Evolutionary conservation across 2,888 invertebrate species (phyloP).

Genomic region (Apamea crenata): DNA sequence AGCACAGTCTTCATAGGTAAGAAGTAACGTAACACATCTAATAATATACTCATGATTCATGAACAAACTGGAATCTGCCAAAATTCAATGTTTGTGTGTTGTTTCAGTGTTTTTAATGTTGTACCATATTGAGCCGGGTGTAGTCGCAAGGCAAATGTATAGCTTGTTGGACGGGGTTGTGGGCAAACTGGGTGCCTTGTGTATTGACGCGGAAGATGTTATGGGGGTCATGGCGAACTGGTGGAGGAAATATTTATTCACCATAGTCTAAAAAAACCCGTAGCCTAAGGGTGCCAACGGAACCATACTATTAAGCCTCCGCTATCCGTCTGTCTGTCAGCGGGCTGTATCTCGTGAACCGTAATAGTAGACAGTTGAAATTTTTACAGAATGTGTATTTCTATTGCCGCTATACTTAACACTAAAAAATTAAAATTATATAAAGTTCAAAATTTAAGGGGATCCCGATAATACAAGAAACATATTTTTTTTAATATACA

Average conservation of each 20-base stretch:
- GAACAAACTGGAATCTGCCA: not conserved
- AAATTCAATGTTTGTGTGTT: no score
- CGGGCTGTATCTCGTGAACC: not conserved
- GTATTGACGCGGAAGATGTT: constrained; percentile 28
- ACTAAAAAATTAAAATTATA: not conserved
- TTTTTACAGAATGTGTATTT: no score
- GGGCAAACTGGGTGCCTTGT: constrained; percentile 7
- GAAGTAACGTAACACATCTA: not conserved
- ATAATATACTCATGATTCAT: constrained; percentile 1
- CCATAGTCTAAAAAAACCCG: not conserved
- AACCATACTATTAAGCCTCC: not conserved
- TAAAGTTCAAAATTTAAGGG: not conserved
- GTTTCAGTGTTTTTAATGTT: no score
- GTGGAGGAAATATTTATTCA: not conserved
- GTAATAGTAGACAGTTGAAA: not conserved
- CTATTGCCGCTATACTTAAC: not conserved
- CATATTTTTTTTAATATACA: not conserved
- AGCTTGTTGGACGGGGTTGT: not conserved
- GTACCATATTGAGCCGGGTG: constrained; percentile 24
- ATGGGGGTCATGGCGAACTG: constrained; percentile 5
- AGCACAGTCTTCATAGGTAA: not conserved
- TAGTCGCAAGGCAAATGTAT: constrained; percentile 25
- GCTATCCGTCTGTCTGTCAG: not conserved
- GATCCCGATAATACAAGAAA: not conserved
- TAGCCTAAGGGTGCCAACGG: not conserved